Evolutionary conservation across 2,797 vertebrate species (phyloP), one percentile per base, ranked within the genome.

Genomic region (Leptatherina wallacei): DNA sequence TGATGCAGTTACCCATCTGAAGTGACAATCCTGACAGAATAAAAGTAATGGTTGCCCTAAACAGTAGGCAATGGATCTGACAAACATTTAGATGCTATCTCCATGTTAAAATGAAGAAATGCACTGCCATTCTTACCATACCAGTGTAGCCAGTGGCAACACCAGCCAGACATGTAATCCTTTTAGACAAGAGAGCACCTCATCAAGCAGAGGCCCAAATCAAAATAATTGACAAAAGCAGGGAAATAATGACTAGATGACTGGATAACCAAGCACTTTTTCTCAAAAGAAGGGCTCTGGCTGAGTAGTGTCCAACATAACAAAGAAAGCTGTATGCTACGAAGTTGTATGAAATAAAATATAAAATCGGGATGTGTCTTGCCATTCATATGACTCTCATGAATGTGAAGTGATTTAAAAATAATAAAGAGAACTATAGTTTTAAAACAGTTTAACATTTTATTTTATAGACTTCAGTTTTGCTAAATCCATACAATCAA

Each of bases 21-120:
- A 90, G 87, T 93, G 94, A 94, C 94, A 91, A 89, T 91, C 91
- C 78, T 93, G 92, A 93, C 92, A 93, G 91, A 90, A 90, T 92
- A 93, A 93, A 94, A 94, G 92, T 91, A 93, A 94, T 87, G 85
- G 85, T 83, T 78, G 84, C 79, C 81, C 84, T 91, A 91, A 93
- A 93, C 90, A 92, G 77, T 61, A 82, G 86, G 81, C 90, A 88
- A 88, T 82, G 77, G 88, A 94, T 94, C 91, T 93, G 93, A 94
- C 93, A 95, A 95, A 95, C 92, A 93, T 94, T 95, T 94, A 94
- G 92, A 94, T 90, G 89, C 85, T 93, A 94, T 94, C 92, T 92
- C 91, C 88, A 90, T 90, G 92, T 93, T 93, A 89, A 85, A 91
- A 87, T 87, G 90, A 92, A 89, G 90, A 87, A 93, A 85, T 84